These are phyloP conservation scores for Anguilla marmorata DNA, from an alignment of 2,797 vertebrate species.

Conservation along the genomic window DNA sequence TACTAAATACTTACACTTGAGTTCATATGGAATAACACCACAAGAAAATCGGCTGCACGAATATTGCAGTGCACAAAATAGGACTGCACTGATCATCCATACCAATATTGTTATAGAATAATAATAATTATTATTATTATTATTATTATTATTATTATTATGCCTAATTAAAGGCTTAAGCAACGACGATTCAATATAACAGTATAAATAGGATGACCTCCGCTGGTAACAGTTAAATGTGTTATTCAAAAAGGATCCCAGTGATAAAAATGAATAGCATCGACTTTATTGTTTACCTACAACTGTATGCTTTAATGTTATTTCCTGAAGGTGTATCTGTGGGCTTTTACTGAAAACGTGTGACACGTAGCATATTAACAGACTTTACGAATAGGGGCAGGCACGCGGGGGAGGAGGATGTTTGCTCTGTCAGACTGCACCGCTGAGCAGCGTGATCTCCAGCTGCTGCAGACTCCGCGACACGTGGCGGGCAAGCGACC, in stretches of 20 bases:
- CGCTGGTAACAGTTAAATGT: not conserved
- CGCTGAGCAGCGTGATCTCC: slow-evolving; percentile 53
- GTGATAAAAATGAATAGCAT: not conserved
- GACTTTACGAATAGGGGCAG: not conserved
- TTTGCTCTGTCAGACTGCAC: slow-evolving; percentile 30
- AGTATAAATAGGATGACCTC: not conserved
- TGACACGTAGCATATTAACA: slow-evolving; percentile 10
- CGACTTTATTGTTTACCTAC: not conserved
- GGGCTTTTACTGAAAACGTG: slow-evolving; percentile 18
- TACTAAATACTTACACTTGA: not conserved
- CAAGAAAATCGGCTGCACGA: not conserved
- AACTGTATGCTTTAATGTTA: slow-evolving; percentile 15
- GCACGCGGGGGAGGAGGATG: slow-evolving; percentile 13
- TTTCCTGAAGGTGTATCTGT: slow-evolving; percentile 28
- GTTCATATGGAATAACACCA: not conserved
- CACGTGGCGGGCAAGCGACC: slow-evolving; percentile 81
- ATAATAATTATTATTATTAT: not conserved
- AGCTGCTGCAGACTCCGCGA: slow-evolving; percentile 72
- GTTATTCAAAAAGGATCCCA: not conserved
- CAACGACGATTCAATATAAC: not conserved
- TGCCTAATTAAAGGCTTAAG: not conserved
- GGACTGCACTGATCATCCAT: not conserved
- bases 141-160: not conserved
- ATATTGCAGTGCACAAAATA: not conserved
- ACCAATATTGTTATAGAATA: not conserved